Percentiles rank a stretch among this genome's conserved stretches.
Conservation (phyloP, 2,888 invertebrate species). For the Cephalotes varians region DNA sequence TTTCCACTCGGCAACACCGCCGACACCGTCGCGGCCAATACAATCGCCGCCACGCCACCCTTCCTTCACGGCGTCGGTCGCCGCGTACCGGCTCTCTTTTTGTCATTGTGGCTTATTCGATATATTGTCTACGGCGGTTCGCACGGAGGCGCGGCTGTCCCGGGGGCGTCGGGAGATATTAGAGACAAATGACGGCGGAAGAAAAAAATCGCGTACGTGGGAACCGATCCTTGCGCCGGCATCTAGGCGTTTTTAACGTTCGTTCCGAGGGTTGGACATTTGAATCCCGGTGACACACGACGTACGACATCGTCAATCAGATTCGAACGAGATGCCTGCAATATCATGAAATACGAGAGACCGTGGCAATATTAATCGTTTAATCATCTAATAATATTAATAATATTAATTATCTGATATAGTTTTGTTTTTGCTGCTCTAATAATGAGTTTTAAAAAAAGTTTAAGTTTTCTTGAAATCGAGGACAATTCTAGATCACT, state of each 20-base stretch:
- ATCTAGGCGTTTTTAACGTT: constrained; percentile 41
- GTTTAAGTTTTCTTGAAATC: background rate
- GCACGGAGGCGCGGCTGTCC: constrained; percentile 58
- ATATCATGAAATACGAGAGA: background rate
- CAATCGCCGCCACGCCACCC: constrained; percentile 67
- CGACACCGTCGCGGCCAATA: constrained; percentile 71
- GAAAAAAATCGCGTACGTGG: constrained; percentile 83
- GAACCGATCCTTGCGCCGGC: constrained; percentile 71
- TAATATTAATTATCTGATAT: background rate
- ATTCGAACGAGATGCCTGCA: constrained; percentile 13
- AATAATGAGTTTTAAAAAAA: background rate
- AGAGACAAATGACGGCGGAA: constrained; percentile 85
- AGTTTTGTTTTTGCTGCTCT: background rate
- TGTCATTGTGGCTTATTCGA: constrained; percentile 85
- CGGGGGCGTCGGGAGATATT: constrained; percentile 82
- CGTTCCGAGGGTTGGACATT: constrained; percentile 26
- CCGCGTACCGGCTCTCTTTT: constrained; percentile 78
- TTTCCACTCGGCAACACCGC: constrained; percentile 63
- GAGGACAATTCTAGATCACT: background rate
- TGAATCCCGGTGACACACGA: constrained; percentile 26
- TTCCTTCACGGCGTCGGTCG: constrained; percentile 78
- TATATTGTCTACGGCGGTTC: constrained; percentile 81
- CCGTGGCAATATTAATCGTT: constrained; percentile 1
- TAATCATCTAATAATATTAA: background rate
- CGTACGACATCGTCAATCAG: constrained; percentile 21